Evolutionary conservation across 1,140 invertebrate genomes (phyloP).

Genomic region (Aradophagus sp.): DNA sequence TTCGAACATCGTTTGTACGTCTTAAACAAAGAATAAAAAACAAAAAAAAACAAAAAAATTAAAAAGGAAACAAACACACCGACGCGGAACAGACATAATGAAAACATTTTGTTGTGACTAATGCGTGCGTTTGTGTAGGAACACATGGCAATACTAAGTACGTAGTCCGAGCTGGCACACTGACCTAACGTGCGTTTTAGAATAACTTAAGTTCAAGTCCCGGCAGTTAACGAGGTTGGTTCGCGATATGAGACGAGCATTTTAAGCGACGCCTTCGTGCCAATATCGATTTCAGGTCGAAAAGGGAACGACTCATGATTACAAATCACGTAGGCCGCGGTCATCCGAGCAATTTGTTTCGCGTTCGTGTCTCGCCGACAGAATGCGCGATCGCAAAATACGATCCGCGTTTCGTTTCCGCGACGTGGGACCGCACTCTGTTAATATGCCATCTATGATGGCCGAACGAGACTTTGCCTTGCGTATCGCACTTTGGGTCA

Average conservation of each 20-base stretch:
- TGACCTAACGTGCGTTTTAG: slow-evolving; percentile 53
- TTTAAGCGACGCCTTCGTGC: slow-evolving; percentile 37
- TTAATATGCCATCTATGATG: slow-evolving; percentile 11
- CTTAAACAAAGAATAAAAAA: slow-evolving; percentile 5
- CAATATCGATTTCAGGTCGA: slow-evolving; percentile 39
- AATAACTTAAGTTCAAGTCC: slow-evolving; percentile 54
- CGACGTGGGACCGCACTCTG: slow-evolving; percentile 5
- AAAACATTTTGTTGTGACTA: too few species aligned
- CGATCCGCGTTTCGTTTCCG: slow-evolving; percentile 6
- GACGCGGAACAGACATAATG: too few species aligned
- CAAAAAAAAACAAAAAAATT: slow-evolving; percentile 15
- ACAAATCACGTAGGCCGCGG: slow-evolving; percentile 24
- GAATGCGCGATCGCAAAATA: slow-evolving; percentile 9
- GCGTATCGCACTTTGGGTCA: neutral
- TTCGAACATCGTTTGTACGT: slow-evolving; percentile 15
- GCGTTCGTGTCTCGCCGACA: slow-evolving; percentile 5
- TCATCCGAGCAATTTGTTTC: slow-evolving; percentile 25
- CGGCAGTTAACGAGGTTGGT: slow-evolving; percentile 43
- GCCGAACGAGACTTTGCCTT: slow-evolving; percentile 1
- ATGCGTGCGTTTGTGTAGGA: slow-evolving; percentile 1
- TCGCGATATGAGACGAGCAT: slow-evolving; percentile 54
- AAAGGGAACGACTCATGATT: slow-evolving; percentile 19
- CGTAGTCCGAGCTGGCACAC: slow-evolving; percentile 30
- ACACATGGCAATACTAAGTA: neutral
- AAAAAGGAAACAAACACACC: neutral